phyloP scores from a whole-genome alignment of 2,797 vertebrate genomes.

The Columba guinea region DNA sequence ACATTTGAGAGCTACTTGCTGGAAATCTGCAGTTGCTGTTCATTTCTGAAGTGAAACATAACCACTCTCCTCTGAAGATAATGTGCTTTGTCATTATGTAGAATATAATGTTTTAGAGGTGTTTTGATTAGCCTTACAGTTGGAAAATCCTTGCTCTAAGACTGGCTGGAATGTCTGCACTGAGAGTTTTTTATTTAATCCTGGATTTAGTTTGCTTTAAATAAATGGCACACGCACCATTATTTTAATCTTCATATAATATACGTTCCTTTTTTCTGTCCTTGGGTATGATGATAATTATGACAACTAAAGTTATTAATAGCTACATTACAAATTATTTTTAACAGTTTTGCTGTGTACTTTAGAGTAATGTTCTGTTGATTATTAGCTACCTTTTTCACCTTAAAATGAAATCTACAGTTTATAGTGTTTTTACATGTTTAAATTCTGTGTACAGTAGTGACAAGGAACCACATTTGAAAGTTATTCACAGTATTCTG shows the following conservation, averaged over 20 bases:
- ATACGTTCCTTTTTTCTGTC: background rate
- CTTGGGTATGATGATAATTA: background rate
- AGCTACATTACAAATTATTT: background rate
- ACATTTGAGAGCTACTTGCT: background rate
- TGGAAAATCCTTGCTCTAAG: background rate
- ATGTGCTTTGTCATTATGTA: background rate
- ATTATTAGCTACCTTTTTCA: conserved; percentile 5
- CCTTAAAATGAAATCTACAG: background rate
- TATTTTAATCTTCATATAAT: background rate
- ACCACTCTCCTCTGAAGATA: background rate
- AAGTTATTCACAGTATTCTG: background rate
- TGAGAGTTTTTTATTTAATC: background rate
- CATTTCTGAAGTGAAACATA: background rate
- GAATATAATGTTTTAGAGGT: background rate
- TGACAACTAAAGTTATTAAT: background rate
- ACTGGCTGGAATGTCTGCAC: background rate
- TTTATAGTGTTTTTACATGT: background rate
- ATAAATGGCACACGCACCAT: background rate
- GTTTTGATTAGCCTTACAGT: background rate
- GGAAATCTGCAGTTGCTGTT: background rate
- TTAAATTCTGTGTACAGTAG: background rate
- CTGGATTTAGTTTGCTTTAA: background rate
- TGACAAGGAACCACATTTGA: background rate
- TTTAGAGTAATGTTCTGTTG: background rate
- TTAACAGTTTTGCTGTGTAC: background rate